These are phyloP conservation scores for Aphrophora alni DNA, from an alignment of 2,888 invertebrate genomes.

Conservation along the genomic window DNA sequence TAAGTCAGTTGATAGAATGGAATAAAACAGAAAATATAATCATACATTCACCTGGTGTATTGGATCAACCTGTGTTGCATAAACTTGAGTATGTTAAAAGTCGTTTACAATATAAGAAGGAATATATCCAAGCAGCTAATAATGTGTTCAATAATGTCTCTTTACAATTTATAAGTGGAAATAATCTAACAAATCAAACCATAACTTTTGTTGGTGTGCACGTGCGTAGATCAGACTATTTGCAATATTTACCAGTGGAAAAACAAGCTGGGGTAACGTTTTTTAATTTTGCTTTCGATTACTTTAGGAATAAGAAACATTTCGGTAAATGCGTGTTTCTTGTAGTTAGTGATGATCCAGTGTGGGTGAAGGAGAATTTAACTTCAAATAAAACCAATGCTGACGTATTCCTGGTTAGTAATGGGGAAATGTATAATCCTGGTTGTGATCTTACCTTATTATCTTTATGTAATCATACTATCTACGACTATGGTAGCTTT, in stretches of 20 bases:
- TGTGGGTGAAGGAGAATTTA: background rate
- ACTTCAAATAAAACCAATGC: background rate
- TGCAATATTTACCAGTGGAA: background rate
- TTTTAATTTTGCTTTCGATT: background rate
- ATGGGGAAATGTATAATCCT: background rate
- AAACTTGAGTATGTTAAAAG: background rate
- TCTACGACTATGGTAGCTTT: background rate
- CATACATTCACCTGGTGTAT: too few relatives aligned
- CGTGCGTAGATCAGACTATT: background rate
- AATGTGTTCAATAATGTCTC: background rate
- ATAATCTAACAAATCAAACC: background rate
- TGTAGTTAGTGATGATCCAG: background rate
- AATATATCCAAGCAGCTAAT: background rate
- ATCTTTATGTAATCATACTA: background rate
- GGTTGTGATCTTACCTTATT: background rate
- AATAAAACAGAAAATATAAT: too few relatives aligned
- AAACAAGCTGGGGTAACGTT: background rate
- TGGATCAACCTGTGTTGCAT: background rate
- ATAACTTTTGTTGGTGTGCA: background rate
- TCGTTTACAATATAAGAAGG: background rate
- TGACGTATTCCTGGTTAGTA: background rate
- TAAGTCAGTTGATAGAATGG: too few relatives aligned
- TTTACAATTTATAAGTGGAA: background rate
- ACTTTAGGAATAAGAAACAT: background rate
- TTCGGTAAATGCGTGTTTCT: background rate